A percentile compares a stretch with the other conserved stretches of the same genome.
Evolutionary conservation across 2,113 vertebrate genomes (phyloP).

Genomic region (Pachycephala philippinensis): DNA sequence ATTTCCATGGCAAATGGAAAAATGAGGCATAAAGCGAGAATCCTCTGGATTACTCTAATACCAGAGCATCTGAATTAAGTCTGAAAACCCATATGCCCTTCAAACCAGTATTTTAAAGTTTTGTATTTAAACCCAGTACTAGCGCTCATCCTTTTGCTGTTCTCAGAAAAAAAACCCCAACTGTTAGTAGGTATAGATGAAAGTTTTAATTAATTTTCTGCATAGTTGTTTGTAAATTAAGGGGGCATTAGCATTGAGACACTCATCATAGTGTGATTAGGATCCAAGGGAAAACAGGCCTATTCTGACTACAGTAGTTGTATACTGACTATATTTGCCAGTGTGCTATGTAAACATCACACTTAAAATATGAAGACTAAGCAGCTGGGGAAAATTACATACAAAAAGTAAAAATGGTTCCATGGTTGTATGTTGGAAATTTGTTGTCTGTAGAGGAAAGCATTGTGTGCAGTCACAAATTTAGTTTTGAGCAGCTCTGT

Average conservation of each 20-base stretch:
- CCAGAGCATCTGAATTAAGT: background rate
- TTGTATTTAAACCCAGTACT: background rate
- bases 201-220: background rate
- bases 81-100: background rate
- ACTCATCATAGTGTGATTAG: fast-evolving
- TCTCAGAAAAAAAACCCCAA: fast-evolving
- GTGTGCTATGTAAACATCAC: background rate
- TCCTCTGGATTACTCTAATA: background rate
- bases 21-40: background rate
- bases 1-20: background rate
- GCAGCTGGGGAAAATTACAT: fast-evolving
- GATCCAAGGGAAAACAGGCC: background rate
- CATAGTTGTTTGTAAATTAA: background rate
- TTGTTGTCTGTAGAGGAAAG: background rate
- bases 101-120: background rate
- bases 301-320: fast-evolving
- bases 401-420: background rate
- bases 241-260: fast-evolving
- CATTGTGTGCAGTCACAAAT: fast-evolving
- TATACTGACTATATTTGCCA: fast-evolving
- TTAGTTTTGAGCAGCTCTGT: background rate
- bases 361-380: background rate
- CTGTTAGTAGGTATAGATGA: background rate
- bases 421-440: fast-evolving
- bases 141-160: fast-evolving